A percentile compares a stretch with the other conserved stretches of the same genome.
These are phyloP conservation scores for Erebia palarica DNA, from an alignment of 2,888 invertebrate genomes.

Conservation along the genomic window DNA sequence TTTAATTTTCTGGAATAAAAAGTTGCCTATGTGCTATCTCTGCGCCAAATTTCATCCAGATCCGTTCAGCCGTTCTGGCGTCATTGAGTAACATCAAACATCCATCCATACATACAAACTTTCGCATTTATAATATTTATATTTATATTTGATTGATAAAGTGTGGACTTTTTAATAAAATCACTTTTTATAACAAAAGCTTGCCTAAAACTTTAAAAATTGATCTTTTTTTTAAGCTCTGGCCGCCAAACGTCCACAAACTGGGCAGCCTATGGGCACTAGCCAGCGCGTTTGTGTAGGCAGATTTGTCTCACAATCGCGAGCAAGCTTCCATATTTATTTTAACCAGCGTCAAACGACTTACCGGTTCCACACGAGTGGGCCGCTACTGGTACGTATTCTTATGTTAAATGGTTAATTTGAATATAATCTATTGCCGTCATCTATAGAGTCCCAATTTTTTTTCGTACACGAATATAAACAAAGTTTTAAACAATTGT, in stretches of 20 bases:
- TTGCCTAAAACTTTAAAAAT: neutral
- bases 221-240: slow-evolving; percentile 17
- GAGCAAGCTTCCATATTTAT: slow-evolving; percentile 79
- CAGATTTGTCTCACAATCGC: slow-evolving; percentile 70
- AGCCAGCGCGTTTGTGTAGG: slow-evolving; percentile 59
- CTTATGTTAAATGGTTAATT: slow-evolving; percentile 44
- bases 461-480: slow-evolving; percentile 14
- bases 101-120: too few species aligned
- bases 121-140: too few species aligned
- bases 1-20: too few species aligned
- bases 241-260: slow-evolving; percentile 37
- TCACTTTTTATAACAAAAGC: slow-evolving; percentile 4
- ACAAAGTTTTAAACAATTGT: neutral
- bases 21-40: too few species aligned
- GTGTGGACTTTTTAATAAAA: neutral
- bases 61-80: too few species aligned
- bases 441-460: slow-evolving; percentile 24
- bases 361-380: slow-evolving; percentile 77
- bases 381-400: slow-evolving; percentile 58
- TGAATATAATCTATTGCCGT: slow-evolving; percentile 44
- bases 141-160: too few species aligned
- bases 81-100: too few species aligned
- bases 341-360: slow-evolving; percentile 65
- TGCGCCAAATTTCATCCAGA: too few species aligned
- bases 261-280: slow-evolving; percentile 30